Base-by-base conservation (phyloP, 2,888 invertebrate genomes). In the Polymixis flavicincta region DNA sequence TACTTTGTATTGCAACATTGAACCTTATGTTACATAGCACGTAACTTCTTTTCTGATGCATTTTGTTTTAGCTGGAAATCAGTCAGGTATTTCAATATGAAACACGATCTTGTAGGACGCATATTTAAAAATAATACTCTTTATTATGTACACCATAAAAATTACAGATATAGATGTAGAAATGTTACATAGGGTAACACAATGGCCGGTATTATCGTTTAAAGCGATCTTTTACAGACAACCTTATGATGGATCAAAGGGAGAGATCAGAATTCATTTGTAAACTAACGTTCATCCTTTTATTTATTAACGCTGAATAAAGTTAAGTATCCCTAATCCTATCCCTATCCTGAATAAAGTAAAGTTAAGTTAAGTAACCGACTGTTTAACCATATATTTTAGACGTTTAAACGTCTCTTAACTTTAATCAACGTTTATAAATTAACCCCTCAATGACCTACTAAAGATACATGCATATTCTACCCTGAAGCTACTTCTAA, bases 1-100 rank as follows among this genome's bases (percentile, higher is more conserved):
- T 61, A 68, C 32, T 59, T 67, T 28, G 19, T 67, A 78, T 63
- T 54, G 50, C 17, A 61, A 67, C 14, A 50, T 25, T 57, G 32
- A 59, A 66, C 3, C 28, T 25, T 14, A 25, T 52, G 19, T 22
- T 25, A 17, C 11, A 54, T 32, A 14, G 6, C 22, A 61, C 48
- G 42, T 14, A n/a, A n/a, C n/a, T 50, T 19, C n/a, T 55, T 63
- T 50, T 50, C n/a, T 17, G 7, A 42, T 72, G 3, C 14, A 32
- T 80, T 54, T 55, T n/a, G 0, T 22, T 13, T 55, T 14, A 37
- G 25, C 14, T 48, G 17, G 3, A 32, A 52, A n/a, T 11, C 22
- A n/a, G 28, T 42, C 13, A n/a, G 48, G 13, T 7, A 48, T 55
- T 61, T 61, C 19, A 37, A 71, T 28, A 32, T n/a, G 9, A 19